Conservation (phyloP, 2,113 vertebrate genomes). For the Macroglossus sobrinus region DNA sequence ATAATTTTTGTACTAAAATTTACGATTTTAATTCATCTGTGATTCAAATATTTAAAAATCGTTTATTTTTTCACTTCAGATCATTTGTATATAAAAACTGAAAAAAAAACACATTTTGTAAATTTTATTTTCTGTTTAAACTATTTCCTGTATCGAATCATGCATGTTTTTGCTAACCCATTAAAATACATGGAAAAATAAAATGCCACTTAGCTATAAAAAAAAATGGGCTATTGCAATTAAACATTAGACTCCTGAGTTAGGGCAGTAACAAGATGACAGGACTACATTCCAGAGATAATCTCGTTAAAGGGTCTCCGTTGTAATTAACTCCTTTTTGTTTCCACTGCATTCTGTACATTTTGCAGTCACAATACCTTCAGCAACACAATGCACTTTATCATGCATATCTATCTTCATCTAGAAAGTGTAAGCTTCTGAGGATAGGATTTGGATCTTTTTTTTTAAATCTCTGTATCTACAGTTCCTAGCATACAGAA, state of each 20-base stretch:
- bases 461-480: background rate
- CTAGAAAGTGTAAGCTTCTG: background rate
- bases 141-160: background rate
- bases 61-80: background rate
- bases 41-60: background rate
- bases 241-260: background rate
- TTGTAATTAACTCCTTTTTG: background rate
- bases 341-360: background rate
- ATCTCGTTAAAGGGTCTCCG: background rate
- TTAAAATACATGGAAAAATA: background rate
- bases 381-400: background rate
- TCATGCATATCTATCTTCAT: background rate
- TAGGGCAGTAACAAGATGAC: background rate
- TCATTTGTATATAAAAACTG: background rate
- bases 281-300: background rate
- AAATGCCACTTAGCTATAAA: background rate
- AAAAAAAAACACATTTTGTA: background rate
- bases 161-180: background rate
- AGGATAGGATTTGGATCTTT: background rate
- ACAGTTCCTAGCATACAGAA: background rate
- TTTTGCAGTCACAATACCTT: background rate
- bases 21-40: background rate
- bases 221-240: background rate
- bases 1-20: background rate
- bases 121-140: background rate